A percentile compares a stretch with the other conserved stretches of the same genome.
phyloP scores from a whole-genome alignment of 2,113 vertebrate species.

The Pyxicephalus adspersus region DNA sequence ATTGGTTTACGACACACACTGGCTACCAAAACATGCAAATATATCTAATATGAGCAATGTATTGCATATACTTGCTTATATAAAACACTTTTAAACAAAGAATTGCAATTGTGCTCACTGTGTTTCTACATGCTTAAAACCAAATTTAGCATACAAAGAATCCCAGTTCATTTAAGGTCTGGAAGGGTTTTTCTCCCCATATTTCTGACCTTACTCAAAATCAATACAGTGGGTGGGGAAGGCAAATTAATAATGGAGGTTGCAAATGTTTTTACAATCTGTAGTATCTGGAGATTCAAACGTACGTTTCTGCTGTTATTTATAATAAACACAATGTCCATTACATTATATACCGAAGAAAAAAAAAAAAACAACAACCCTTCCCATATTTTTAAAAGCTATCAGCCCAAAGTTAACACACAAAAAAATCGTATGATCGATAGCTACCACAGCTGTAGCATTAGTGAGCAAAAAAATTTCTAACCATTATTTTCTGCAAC shows the following conservation, averaged over 20 bases:
- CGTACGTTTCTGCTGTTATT: background rate
- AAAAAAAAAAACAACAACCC: too few relatives aligned
- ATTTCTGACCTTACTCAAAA: background rate
- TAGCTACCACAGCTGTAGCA: constrained; percentile 19
- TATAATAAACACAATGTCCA: background rate
- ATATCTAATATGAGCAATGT: too few relatives aligned
- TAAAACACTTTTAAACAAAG: too few relatives aligned
- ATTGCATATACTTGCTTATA: too few relatives aligned
- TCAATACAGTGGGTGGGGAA: constrained; percentile 31
- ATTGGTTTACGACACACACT: too few relatives aligned
- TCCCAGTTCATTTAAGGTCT: background rate
- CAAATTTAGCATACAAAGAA: too few relatives aligned
- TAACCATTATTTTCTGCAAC: constrained; percentile 36
- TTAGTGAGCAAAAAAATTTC: background rate
- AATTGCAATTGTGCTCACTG: too few relatives aligned
- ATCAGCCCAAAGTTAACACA: background rate
- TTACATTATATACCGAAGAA: background rate
- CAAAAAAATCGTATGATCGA: constrained; percentile 32
- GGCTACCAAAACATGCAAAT: too few relatives aligned
- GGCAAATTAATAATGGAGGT: background rate
- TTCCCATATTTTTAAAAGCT: background rate
- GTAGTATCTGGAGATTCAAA: background rate
- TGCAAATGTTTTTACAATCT: background rate
- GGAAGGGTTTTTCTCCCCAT: background rate
- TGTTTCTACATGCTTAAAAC: background rate